phyloP scores from a whole-genome alignment of 2,113 vertebrate species.

The Aldabrachelys gigantea region DNA sequence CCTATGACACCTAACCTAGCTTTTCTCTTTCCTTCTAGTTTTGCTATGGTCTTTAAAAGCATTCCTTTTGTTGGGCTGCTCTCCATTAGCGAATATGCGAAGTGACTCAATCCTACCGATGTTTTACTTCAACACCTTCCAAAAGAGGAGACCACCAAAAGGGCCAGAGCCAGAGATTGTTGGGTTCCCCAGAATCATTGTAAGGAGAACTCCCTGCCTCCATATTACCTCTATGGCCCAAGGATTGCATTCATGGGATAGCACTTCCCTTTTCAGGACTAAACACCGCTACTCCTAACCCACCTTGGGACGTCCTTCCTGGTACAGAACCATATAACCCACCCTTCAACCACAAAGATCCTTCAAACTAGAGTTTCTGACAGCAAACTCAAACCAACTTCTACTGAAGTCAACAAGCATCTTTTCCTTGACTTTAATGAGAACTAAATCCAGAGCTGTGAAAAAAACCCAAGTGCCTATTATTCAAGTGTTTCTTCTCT shows the following conservation, averaged over 20 bases:
- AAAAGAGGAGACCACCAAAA: too few relatives aligned
- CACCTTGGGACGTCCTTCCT: background rate
- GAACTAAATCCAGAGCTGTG: too few relatives aligned
- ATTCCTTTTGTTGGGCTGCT: background rate
- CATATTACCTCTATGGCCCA: fast-evolving
- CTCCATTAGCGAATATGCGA: background rate
- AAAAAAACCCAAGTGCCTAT: background rate
- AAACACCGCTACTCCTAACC: background rate
- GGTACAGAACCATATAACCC: background rate
- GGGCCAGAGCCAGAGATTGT: background rate
- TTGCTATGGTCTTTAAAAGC: background rate
- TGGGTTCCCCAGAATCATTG: background rate
- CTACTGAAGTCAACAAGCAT: too few relatives aligned
- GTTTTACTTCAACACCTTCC: too few relatives aligned
- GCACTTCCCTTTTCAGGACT: background rate
- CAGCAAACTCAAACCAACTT: background rate
- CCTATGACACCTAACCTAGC: background rate
- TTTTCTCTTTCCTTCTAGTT: background rate
- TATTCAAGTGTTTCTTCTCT: background rate
- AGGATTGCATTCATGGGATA: background rate
- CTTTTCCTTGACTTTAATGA: too few relatives aligned
- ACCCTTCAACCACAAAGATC: background rate
- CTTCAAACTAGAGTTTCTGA: background rate
- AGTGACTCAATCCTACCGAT: background rate
- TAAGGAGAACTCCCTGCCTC: background rate